A percentile compares a stretch with the other conserved stretches of the same genome.
These are phyloP conservation scores for Idaea aversata DNA, from an alignment of 2,888 invertebrate species.

Conservation along the genomic window DNA sequence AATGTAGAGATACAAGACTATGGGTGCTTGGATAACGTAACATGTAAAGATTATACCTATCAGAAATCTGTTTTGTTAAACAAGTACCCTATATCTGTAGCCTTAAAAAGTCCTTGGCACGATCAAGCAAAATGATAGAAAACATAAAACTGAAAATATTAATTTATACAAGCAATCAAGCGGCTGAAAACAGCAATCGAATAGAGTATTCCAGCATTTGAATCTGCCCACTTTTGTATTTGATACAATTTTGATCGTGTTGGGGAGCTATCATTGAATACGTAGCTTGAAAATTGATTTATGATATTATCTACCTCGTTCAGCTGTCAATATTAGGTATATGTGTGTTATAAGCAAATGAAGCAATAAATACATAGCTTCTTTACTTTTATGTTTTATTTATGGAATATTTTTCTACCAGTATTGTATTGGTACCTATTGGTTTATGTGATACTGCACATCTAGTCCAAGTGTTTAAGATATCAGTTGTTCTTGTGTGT, in stretches of 20 bases:
- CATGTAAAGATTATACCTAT: not conserved
- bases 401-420: not conserved
- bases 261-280: not conserved
- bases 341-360: conserved; percentile 12
- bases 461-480: no score
- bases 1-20: conserved; percentile 23
- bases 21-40: not conserved
- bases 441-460: no score
- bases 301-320: conserved; percentile 11
- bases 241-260: not conserved
- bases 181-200: not conserved
- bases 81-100: not conserved
- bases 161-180: no score
- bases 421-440: no score
- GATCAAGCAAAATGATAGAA: not conserved
- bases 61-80: not conserved
- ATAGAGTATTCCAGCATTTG: not conserved
- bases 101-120: not conserved
- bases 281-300: conserved; percentile 2
- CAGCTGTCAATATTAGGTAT: conserved; percentile 18
- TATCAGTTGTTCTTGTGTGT: no score
- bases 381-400: not conserved
- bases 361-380: not conserved
- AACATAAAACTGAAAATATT: no score
- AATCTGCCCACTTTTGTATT: not conserved